Percentiles rank a stretch among this genome's conserved stretches.
phyloP scores from a whole-genome alignment of 2,888 invertebrate species.

The Doris montereyensis region DNA sequence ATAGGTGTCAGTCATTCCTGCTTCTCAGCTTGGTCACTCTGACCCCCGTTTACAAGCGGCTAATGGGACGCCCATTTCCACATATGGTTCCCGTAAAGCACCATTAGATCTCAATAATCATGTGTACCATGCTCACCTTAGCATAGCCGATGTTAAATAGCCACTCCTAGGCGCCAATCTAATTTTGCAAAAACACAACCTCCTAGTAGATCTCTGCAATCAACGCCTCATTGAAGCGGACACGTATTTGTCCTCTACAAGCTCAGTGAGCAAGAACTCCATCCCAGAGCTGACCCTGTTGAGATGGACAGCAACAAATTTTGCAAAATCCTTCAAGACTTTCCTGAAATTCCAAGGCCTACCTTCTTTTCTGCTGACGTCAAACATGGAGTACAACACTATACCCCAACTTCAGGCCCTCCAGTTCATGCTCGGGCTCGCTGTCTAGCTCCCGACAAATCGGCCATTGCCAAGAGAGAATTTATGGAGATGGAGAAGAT shows the following conservation, averaged over 20 bases:
- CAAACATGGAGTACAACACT: conserved; percentile 19
- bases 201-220: not conserved
- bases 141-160: no score
- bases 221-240: not conserved
- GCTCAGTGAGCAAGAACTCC: not conserved
- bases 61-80: not conserved
- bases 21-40: not conserved
- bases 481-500: conserved; percentile 17
- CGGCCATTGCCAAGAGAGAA: conserved; percentile 2
- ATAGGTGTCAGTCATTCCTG: not conserved
- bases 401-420: conserved; percentile 4
- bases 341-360: conserved; percentile 4
- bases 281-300: not conserved
- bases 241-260: no score
- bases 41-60: not conserved
- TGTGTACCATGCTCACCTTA: not conserved
- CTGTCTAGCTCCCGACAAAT: conserved; percentile 9
- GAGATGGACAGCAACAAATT: not conserved
- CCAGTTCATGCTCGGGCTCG: conserved; percentile 26
- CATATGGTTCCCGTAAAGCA: not conserved
- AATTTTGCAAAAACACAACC: no score
- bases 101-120: not conserved
- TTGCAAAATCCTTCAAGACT: conserved; percentile 13
- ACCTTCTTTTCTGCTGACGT: not conserved
- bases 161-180: no score